Percentiles rank a stretch among this genome's conserved stretches.
These are phyloP conservation scores for Formica selysi DNA, from an alignment of 1,140 invertebrate species.

Conservation along the genomic window DNA sequence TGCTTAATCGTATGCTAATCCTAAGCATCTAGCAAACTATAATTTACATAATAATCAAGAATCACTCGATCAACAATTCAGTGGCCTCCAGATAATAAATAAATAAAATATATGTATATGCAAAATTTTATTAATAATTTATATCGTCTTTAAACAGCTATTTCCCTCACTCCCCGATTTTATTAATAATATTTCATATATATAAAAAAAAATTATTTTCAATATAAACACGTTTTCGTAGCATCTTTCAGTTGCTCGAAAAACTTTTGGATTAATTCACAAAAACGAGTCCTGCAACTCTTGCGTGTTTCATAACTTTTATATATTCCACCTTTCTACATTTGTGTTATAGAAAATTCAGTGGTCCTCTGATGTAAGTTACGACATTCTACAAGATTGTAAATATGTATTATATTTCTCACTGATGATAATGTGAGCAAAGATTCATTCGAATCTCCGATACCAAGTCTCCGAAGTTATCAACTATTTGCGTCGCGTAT, in stretches of 20 bases:
- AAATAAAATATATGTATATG: background rate
- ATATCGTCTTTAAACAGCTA: background rate
- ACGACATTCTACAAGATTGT: constrained; percentile 21
- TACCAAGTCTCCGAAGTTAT: background rate
- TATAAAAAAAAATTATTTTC: background rate
- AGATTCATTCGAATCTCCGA: background rate
- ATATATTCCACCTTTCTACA: constrained; percentile 10
- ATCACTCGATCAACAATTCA: background rate
- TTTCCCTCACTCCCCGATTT: background rate
- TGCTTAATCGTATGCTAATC: constrained; percentile 50
- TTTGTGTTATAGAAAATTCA: background rate
- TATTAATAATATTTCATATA: no score
- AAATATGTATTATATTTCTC: constrained; percentile 34
- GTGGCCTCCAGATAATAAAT: background rate
- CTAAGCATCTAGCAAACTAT: background rate
- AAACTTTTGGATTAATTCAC: background rate
- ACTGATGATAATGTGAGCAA: background rate
- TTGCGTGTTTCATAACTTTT: constrained; percentile 30
- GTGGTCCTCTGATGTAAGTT: background rate
- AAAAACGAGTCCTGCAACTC: constrained; percentile 18
- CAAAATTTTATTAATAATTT: constrained; percentile 8
- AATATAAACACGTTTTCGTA: no score
- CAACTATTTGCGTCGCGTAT: background rate
- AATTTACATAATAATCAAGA: constrained; percentile 40
- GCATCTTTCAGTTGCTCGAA: background rate